Evolutionary conservation across 2,797 vertebrate species (phyloP).

Genomic region (Acanthurus tractus): DNA sequence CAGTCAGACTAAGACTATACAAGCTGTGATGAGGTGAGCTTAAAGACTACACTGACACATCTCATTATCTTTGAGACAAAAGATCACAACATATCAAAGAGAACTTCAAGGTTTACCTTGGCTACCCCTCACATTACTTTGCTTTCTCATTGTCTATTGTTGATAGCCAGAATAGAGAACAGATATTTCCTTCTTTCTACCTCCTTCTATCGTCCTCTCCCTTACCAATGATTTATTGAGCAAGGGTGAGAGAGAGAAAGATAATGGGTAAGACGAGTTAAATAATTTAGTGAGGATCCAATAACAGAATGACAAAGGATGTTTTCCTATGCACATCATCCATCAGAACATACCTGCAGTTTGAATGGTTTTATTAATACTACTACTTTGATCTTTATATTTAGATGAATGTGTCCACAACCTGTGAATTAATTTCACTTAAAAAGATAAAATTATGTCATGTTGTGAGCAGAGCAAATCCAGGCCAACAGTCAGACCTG

Average conservation of each 20-base stretch:
- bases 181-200: not conserved
- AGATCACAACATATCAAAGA: not conserved
- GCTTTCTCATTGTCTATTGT: not conserved
- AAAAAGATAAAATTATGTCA: not conserved
- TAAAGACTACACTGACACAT: not conserved
- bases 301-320: slow-evolving; percentile 68
- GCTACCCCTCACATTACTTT: not conserved
- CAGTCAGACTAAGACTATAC: not conserved
- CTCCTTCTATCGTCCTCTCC: not conserved
- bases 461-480: not conserved
- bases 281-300: slow-evolving; percentile 92
- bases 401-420: not conserved
- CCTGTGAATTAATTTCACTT: not conserved
- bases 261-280: slow-evolving; percentile 64
- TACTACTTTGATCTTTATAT: not conserved
- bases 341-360: not conserved
- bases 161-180: too few relatives aligned
- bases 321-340: slow-evolving; percentile 32
- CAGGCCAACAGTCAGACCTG: not conserved
- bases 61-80: not conserved
- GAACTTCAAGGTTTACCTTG: not conserved
- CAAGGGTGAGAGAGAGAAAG: slow-evolving; percentile 31
- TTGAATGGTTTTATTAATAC: not conserved
- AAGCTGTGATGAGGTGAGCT: not conserved
- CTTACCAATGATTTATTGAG: slow-evolving; percentile 67